Percentiles rank a stretch among this genome's conserved stretches.
Conservation (phyloP, 2,797 vertebrate species). For the Coranthus polyacanthus region DNA sequence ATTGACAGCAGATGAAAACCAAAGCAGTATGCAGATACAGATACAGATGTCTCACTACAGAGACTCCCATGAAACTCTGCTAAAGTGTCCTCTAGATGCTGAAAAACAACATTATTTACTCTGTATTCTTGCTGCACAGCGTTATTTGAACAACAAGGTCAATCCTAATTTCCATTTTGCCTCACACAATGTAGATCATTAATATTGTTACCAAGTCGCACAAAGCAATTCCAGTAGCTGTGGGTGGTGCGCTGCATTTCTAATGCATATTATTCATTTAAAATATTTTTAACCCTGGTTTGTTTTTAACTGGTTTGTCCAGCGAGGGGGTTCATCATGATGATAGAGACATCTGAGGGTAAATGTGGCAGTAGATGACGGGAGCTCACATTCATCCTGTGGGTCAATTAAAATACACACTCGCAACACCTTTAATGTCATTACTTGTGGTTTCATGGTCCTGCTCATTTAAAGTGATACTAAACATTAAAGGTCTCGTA, state of each 20-base stretch:
- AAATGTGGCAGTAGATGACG: no score
- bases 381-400: no score
- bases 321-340: neutral
- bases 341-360: neutral
- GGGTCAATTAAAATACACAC: no score
- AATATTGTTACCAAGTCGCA: constrained; percentile 34
- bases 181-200: constrained; percentile 26
- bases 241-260: constrained; percentile 10
- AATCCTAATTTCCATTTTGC: constrained; percentile 41
- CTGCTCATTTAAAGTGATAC: no score
- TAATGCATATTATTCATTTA: constrained; percentile 16
- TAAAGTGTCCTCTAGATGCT: constrained; percentile 16
- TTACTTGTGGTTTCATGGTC: no score
- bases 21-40: constrained; percentile 26
- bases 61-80: constrained; percentile 11
- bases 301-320: neutral
- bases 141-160: constrained; percentile 45
- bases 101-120: constrained; percentile 27
- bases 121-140: constrained; percentile 31
- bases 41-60: constrained; percentile 9
- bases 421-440: no score
- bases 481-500: no score
- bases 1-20: neutral
- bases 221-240: neutral
- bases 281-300: neutral